Evolutionary conservation across 2,888 invertebrate genomes (phyloP).

Genomic region (Lysandra bellargus): DNA sequence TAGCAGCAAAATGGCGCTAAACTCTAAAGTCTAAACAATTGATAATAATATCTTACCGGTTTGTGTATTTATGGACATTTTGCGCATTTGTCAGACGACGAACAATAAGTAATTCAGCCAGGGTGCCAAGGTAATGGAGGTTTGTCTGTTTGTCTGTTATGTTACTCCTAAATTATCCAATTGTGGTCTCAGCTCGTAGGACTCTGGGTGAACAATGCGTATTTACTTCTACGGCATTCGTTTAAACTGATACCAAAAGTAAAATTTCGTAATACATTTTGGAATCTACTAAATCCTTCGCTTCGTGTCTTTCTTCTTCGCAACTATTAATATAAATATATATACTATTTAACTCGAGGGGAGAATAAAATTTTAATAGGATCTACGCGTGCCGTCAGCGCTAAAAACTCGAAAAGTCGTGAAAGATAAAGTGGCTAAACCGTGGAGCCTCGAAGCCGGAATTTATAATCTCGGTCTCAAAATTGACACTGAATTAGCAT

Average conservation of each 20-base stretch:
- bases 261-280: not conserved
- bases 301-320: not conserved
- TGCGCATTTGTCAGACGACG: conserved; percentile 42
- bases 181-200: not conserved
- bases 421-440: conserved; percentile 61
- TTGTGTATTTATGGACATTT: not conserved
- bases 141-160: conserved; percentile 44
- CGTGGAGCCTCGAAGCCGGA: conserved; percentile 38
- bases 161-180: conserved; percentile 33
- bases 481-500: conserved; percentile 79
- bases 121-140: conserved; percentile 57
- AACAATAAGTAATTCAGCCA: conserved; percentile 64
- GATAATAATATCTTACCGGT: conserved; percentile 28
- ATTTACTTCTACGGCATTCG: conserved; percentile 11
- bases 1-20: not conserved
- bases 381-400: conserved; percentile 56
- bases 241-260: not conserved
- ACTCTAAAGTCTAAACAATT: conserved; percentile 49
- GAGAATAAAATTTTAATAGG: conserved; percentile 68
- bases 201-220: conserved; percentile 24
- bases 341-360: conserved; percentile 1
- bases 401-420: conserved; percentile 71
- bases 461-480: conserved; percentile 78
- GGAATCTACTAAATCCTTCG: not conserved
- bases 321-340: not conserved